phyloP scores from a whole-genome alignment of 2,113 vertebrate species.

The Amphiprion ocellaris region DNA sequence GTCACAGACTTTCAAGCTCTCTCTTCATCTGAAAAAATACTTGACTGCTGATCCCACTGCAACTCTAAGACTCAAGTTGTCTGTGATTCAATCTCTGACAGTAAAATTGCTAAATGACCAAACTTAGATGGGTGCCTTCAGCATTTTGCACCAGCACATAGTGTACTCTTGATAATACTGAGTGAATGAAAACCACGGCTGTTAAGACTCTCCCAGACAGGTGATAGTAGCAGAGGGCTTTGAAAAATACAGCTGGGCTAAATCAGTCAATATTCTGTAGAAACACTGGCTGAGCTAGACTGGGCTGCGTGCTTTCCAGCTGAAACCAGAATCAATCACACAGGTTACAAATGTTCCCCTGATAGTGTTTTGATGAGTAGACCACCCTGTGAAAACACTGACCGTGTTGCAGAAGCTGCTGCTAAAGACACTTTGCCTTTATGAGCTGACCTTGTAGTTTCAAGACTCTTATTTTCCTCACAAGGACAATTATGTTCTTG shows the following conservation, averaged over 20 bases:
- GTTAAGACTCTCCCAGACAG: constrained; percentile 18
- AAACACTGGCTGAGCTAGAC: constrained; percentile 24
- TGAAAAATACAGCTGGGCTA: constrained; percentile 34
- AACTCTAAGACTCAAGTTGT: constrained; percentile 15
- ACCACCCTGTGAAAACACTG: constrained; percentile 12
- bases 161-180: constrained; percentile 12
- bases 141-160: constrained; percentile 29
- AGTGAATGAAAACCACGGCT: constrained; percentile 33
- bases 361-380: constrained; percentile 23
- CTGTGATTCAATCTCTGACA: constrained; percentile 26
- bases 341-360: constrained; percentile 12
- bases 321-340: constrained; percentile 44
- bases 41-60: constrained; percentile 1
- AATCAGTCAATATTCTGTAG: constrained; percentile 34
- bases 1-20: background rate
- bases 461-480: constrained; percentile 19
- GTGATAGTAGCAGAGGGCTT: constrained; percentile 31
- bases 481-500: constrained; percentile 20
- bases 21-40: constrained; percentile 8
- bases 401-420: background rate
- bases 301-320: constrained; percentile 18
- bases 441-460: constrained; percentile 14
- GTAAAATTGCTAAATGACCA: constrained; percentile 16
- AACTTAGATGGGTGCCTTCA: background rate
- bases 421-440: constrained; percentile 3